phyloP scores from a whole-genome alignment of 35 echinoderm and acorn worm genomes.

The Patiria miniata region DNA sequence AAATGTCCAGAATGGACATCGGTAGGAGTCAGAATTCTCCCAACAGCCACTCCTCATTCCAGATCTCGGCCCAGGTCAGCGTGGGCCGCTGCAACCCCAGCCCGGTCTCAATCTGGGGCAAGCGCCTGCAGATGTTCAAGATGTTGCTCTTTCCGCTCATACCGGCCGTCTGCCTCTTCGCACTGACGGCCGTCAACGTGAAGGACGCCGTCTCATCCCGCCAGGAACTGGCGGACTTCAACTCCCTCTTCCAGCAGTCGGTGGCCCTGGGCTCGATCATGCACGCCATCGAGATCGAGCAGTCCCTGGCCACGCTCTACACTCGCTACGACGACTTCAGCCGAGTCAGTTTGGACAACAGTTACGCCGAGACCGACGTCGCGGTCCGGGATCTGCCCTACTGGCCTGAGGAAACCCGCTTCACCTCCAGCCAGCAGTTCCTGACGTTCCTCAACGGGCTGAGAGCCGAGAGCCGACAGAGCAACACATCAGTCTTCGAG shows the following conservation, averaged over 20 bases:
- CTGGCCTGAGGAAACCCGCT: constrained; percentile 44
- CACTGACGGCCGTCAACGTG: constrained; percentile 19
- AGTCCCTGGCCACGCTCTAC: constrained; percentile 35
- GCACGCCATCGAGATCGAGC: constrained; percentile 63
- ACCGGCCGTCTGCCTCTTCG: constrained; percentile 27
- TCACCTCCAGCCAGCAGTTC: constrained; percentile 7
- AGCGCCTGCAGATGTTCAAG: constrained; percentile 59
- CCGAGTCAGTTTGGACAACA: constrained; percentile 2
- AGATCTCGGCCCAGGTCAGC: constrained; percentile 27
- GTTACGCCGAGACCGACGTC: constrained; percentile 47
- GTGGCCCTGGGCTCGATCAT: constrained; percentile 44
- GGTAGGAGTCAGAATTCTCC: not conserved
- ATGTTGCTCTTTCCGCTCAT: constrained; percentile 66
- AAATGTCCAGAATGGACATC: not conserved
- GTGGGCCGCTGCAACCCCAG: constrained; percentile 49
- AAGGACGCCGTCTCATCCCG: not conserved
- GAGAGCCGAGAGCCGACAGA: not conserved
- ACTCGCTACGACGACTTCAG: constrained; percentile 4
- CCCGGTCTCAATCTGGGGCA: constrained; percentile 42
- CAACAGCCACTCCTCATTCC: constrained; percentile 8
- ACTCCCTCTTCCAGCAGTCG: not conserved
- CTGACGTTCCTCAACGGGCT: not conserved
- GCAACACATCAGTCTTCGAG: not conserved
- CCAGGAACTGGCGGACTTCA: not conserved
- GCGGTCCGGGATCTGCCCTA: not conserved